Evolutionary conservation across 2,113 vertebrate genomes (phyloP).

Genomic region (Cryptoleucopteryx plumbea): DNA sequence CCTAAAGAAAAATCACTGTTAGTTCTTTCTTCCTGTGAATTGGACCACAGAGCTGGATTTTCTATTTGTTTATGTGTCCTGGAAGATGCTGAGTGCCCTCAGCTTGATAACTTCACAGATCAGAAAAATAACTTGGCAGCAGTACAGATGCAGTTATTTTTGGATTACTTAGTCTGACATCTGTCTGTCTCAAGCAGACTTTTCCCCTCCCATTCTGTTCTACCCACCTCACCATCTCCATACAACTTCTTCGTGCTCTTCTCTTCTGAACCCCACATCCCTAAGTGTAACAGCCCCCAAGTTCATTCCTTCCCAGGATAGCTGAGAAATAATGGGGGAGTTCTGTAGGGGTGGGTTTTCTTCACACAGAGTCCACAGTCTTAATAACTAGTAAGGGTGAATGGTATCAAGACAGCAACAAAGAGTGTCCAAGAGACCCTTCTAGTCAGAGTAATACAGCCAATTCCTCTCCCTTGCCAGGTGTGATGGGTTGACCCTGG

Average conservation of each 20-base stretch:
- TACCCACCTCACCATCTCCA: not conserved
- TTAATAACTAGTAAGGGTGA: not conserved
- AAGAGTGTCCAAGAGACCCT: not conserved
- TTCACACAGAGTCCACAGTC: not conserved
- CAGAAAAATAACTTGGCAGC: not conserved
- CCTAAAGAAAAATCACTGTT: not conserved
- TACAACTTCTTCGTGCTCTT: not conserved
- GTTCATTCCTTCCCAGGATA: not conserved
- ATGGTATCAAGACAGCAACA: not conserved
- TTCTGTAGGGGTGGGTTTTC: not conserved
- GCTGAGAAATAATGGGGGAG: not conserved
- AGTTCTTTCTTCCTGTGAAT: not conserved
- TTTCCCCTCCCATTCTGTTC: not conserved
- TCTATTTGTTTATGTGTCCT: not conserved
- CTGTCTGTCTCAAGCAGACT: not conserved
- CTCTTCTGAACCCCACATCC: not conserved
- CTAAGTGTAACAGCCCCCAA: not conserved
- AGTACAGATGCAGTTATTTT: not conserved
- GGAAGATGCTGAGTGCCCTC: not conserved
- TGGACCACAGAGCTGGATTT: not conserved
- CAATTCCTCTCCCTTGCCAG: not conserved
- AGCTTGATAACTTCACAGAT: not conserved
- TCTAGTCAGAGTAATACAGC: not conserved
- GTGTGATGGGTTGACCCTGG: no score
- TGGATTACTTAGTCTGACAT: not conserved